Conservation (phyloP, 1,140 invertebrate species). For the Pseudobourletiella spinata region DNA sequence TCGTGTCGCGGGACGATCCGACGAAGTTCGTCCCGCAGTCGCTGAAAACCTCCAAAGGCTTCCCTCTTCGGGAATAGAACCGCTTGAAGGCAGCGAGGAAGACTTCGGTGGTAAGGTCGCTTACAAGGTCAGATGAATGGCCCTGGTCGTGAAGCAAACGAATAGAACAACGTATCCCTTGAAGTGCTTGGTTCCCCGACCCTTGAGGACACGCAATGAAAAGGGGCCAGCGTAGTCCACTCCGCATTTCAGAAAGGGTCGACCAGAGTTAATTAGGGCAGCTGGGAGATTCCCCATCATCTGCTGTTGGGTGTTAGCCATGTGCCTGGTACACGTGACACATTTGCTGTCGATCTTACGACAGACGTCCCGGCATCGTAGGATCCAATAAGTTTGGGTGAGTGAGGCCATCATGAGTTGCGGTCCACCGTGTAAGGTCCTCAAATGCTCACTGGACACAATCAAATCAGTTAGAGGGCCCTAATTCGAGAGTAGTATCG, state of each 20-base stretch:
- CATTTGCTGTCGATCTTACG: constrained; percentile 35
- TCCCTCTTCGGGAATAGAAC: too few relatives aligned
- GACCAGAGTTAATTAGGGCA: constrained; percentile 31
- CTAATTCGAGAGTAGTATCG: background rate
- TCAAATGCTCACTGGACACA: background rate
- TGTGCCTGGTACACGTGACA: constrained; percentile 24
- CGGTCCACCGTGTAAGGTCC: background rate
- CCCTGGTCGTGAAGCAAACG: too few relatives aligned
- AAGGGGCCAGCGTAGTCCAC: constrained; percentile 43
- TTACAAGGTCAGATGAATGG: too few relatives aligned
- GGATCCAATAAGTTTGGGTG: background rate
- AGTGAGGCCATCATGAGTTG: background rate
- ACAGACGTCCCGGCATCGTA: constrained; percentile 30
- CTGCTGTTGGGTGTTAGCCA: constrained; percentile 16
- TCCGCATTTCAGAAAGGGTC: constrained; percentile 38
- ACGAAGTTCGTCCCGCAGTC: too few relatives aligned
- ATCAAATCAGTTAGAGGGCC: background rate
- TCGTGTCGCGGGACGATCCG: too few relatives aligned
- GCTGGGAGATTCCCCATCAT: constrained; percentile 39
- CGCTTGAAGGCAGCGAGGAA: too few relatives aligned
- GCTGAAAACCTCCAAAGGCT: too few relatives aligned
- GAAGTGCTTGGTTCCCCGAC: too few relatives aligned
- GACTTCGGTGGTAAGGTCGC: too few relatives aligned
- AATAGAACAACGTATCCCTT: too few relatives aligned
- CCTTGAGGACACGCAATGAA: constrained; percentile 20